phyloP scores from a whole-genome alignment of 2,113 vertebrate species.

The Puffinus mauretanicus region DNA sequence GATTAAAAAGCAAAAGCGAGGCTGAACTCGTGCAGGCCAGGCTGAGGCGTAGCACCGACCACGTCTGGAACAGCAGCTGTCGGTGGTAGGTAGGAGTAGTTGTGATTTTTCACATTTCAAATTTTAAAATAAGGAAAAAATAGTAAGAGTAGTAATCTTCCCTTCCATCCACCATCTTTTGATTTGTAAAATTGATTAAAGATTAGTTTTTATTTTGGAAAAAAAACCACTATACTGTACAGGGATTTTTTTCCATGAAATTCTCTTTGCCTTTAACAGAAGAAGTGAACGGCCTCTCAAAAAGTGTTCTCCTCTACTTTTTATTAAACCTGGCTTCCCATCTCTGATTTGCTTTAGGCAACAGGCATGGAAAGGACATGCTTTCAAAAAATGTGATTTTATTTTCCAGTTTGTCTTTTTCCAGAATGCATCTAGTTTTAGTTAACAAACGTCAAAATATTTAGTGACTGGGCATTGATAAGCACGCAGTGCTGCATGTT shows the following conservation, averaged over 20 bases:
- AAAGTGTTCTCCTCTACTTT: background rate
- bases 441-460: background rate
- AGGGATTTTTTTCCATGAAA: background rate
- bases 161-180: background rate
- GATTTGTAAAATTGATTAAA: background rate
- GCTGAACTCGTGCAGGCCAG: background rate
- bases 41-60: background rate
- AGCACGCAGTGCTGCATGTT: background rate
- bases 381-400: background rate
- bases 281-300: background rate
- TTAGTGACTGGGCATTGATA: background rate
- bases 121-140: background rate
- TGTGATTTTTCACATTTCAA: background rate
- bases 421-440: background rate
- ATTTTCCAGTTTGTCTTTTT: background rate
- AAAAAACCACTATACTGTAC: accelerated
- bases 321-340: constrained; percentile 35
- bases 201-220: background rate
- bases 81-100: background rate
- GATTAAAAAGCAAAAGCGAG: background rate
- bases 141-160: background rate
- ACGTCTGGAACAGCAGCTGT: background rate
- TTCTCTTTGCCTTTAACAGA: background rate
- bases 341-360: background rate
- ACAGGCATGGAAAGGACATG: background rate